Conservation (phyloP, 2,113 vertebrate species). For the Psephotus haematonotus region DNA sequence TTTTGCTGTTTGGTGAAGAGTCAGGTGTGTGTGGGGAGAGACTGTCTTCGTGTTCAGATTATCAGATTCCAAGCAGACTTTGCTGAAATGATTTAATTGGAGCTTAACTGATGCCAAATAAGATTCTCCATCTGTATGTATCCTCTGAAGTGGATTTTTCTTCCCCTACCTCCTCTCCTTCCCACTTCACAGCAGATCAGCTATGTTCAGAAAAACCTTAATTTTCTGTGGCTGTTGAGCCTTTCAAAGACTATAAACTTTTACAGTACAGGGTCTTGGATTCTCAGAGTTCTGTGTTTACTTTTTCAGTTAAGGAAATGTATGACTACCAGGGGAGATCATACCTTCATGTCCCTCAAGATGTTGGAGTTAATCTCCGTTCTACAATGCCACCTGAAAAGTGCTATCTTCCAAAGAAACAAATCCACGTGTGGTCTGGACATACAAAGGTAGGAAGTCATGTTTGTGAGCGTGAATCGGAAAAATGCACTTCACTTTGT, state of each 20-base stretch:
- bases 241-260: neutral
- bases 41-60: neutral
- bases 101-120: neutral
- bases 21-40: neutral
- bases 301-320: conserved; percentile 92
- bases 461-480: neutral
- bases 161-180: neutral
- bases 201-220: neutral
- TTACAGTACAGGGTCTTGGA: neutral
- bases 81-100: neutral
- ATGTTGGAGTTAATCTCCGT: conserved; percentile 94
- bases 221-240: neutral
- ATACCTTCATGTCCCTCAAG: conserved; percentile 95
- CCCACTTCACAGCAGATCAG: neutral
- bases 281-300: neutral
- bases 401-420: conserved; percentile 97
- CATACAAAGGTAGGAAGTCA: conserved; percentile 89
- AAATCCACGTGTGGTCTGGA: conserved; percentile 97
- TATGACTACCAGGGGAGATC: conserved; percentile 98
- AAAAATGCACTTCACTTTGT: neutral
- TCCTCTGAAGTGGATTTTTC: neutral
- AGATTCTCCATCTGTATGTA: neutral
- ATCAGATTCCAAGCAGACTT: neutral
- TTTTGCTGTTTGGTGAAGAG: neutral
- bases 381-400: conserved; percentile 90